These are phyloP conservation scores for Moxostoma hubbsi DNA, from an alignment of 2,797 vertebrate genomes.

Conservation along the genomic window DNA sequence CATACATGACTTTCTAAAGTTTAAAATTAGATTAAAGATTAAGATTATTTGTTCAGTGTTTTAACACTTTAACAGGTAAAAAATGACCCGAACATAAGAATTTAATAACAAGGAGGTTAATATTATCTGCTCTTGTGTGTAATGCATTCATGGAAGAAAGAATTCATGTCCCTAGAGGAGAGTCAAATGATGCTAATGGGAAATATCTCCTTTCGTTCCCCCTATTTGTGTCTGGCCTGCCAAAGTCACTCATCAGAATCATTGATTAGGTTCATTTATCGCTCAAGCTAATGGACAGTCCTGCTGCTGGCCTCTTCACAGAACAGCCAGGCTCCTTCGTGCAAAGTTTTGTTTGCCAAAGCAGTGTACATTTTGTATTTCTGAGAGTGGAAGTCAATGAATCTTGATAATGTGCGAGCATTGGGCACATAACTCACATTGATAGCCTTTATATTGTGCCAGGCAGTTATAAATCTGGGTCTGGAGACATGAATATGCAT, in stretches of 20 bases:
- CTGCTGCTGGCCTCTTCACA: slow-evolving; percentile 79
- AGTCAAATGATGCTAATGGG: slow-evolving; percentile 56
- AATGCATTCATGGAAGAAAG: slow-evolving; percentile 24
- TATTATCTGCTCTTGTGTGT: slow-evolving; percentile 49
- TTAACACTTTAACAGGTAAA: too few species aligned
- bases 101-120: background rate
- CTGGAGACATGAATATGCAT: slow-evolving; percentile 81
- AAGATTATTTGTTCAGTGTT: too few species aligned
- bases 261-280: slow-evolving; percentile 63
- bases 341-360: slow-evolving; percentile 80
- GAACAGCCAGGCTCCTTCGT: slow-evolving; percentile 88
- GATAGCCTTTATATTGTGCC: slow-evolving; percentile 86
- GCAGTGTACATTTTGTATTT: slow-evolving; percentile 74
- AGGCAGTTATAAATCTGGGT: slow-evolving; percentile 84
- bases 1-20: too few species aligned
- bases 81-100: too few species aligned
- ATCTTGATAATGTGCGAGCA: slow-evolving; percentile 86
- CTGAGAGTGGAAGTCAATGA: slow-evolving; percentile 84
- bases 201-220: slow-evolving; percentile 41
- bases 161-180: slow-evolving; percentile 14
- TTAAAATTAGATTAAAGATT: too few species aligned
- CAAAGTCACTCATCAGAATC: slow-evolving; percentile 61
- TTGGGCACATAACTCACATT: slow-evolving; percentile 87
- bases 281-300: slow-evolving; percentile 71
- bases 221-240: slow-evolving; percentile 55